Percentiles rank a stretch among this genome's conserved stretches.
Evolutionary conservation across 2,797 vertebrate genomes (phyloP).

Genomic region (Crocodylus rhombifer): DNA sequence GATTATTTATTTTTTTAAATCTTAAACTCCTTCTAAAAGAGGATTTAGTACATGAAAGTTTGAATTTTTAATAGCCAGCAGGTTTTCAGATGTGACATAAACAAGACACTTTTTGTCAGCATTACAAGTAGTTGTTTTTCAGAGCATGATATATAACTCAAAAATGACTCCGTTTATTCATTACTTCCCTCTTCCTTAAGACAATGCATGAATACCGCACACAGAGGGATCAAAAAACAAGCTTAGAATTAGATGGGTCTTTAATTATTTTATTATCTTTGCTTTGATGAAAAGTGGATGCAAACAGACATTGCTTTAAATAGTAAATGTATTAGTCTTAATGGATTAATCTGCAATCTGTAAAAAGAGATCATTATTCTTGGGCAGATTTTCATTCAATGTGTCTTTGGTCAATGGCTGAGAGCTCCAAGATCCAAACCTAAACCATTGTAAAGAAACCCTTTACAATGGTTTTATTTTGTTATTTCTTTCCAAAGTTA

Average conservation of each 20-base stretch:
- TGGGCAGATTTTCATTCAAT: not conserved
- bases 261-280: not conserved
- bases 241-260: not conserved
- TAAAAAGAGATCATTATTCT: not conserved
- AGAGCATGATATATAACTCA: not conserved
- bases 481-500: not conserved
- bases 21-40: not conserved
- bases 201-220: conserved; percentile 22
- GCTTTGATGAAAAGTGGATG: not conserved
- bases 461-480: conserved; percentile 19
- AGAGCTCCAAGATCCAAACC: conserved; percentile 16
- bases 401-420: not conserved
- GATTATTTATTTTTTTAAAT: conserved; percentile 41
- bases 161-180: not conserved
- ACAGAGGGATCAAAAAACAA: not conserved
- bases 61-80: conserved; percentile 46
- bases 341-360: not conserved
- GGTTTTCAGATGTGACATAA: conserved; percentile 26
- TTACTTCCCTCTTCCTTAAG: not conserved
- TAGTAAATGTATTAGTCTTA: not conserved
- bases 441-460: not conserved
- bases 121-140: conserved; percentile 14
- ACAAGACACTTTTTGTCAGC: conserved; percentile 44
- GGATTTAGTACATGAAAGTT: conserved; percentile 31
- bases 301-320: not conserved